phyloP scores from a whole-genome alignment of 2,888 invertebrate species.

The Callyntrura sp. region DNA sequence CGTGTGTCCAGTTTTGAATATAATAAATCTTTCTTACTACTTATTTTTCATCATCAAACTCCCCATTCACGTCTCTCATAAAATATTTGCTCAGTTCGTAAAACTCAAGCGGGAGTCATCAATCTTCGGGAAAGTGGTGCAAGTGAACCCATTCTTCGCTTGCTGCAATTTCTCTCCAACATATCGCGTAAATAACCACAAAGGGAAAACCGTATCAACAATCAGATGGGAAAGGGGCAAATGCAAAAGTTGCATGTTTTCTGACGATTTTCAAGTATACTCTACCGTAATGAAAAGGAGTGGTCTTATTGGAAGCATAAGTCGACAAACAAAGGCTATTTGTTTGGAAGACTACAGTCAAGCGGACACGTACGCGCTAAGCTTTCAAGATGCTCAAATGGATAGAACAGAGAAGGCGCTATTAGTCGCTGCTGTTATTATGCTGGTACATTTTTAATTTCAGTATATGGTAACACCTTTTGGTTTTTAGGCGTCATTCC shows the following conservation, averaged over 20 bases:
- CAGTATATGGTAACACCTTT: neutral
- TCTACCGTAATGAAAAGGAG: conserved; percentile 46
- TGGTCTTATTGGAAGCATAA: conserved; percentile 66
- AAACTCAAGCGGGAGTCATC: conserved; percentile 69
- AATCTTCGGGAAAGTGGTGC: conserved; percentile 75
- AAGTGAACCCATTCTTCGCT: conserved; percentile 62
- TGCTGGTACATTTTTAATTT: conserved; percentile 53
- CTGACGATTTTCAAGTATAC: conserved; percentile 71
- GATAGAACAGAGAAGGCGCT: conserved; percentile 56
- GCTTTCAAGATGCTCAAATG: conserved; percentile 66
- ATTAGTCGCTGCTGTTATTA: conserved; percentile 66
- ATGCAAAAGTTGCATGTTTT: conserved; percentile 64
- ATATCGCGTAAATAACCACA: conserved; percentile 62
- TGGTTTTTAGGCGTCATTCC: too few species aligned
- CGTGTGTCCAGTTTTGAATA: neutral
- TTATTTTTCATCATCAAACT: neutral
- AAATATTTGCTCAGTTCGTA: conserved; percentile 54
- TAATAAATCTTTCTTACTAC: conserved; percentile 63
- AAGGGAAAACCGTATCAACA: conserved; percentile 67
- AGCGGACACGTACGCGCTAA: conserved; percentile 74
- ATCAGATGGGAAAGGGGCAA: conserved; percentile 64
- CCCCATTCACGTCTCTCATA: neutral
- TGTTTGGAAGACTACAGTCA: conserved; percentile 72
- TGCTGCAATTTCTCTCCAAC: conserved; percentile 67
- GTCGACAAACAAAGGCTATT: conserved; percentile 70